A percentile compares a stretch with the other conserved stretches of the same genome.
Evolutionary conservation across 2,888 invertebrate genomes (phyloP).

Genomic region (Operophtera brumata): DNA sequence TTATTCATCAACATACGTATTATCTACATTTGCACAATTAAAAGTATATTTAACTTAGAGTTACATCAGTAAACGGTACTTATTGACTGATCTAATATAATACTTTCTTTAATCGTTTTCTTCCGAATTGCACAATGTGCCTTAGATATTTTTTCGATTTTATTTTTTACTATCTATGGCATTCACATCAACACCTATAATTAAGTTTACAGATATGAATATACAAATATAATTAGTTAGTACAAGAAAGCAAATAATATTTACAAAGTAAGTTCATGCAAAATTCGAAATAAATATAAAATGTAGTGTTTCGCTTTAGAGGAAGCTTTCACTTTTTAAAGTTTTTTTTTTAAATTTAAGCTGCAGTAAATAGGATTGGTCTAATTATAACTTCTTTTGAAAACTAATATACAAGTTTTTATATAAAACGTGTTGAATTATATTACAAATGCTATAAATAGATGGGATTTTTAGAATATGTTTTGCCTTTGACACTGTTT

Average conservation of each 20-base stretch:
- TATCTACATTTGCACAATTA: constrained; percentile 80
- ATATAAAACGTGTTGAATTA: constrained; percentile 16
- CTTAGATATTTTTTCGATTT: constrained; percentile 29
- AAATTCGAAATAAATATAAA: constrained; percentile 26
- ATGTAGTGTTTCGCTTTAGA: constrained; percentile 26
- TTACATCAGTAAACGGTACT: constrained; percentile 67
- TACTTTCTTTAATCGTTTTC: constrained; percentile 61
- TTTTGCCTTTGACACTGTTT: constrained; percentile 12
- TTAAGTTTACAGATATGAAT: constrained; percentile 61
- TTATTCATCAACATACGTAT: constrained; percentile 81
- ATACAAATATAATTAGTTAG: constrained; percentile 71
- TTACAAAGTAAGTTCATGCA: constrained; percentile 57
- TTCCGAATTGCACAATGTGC: constrained; percentile 55
- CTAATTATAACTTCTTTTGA: constrained; percentile 3
- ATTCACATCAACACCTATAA: constrained; percentile 62
- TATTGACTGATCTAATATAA: constrained; percentile 68
- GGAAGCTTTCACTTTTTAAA: constrained; percentile 17
- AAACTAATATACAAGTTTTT: constrained; percentile 1
- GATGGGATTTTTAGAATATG: constrained; percentile 5
- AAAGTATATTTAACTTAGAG: constrained; percentile 69
- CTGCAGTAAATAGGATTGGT: constrained; percentile 20
- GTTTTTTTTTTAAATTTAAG: background rate
- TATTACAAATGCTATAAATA: constrained; percentile 20
- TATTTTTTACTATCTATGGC: constrained; percentile 49
- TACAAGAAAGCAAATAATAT: constrained; percentile 72